Evolutionary conservation across 2,113 vertebrate species (phyloP).

Genomic region (Geothlypis trichas): DNA sequence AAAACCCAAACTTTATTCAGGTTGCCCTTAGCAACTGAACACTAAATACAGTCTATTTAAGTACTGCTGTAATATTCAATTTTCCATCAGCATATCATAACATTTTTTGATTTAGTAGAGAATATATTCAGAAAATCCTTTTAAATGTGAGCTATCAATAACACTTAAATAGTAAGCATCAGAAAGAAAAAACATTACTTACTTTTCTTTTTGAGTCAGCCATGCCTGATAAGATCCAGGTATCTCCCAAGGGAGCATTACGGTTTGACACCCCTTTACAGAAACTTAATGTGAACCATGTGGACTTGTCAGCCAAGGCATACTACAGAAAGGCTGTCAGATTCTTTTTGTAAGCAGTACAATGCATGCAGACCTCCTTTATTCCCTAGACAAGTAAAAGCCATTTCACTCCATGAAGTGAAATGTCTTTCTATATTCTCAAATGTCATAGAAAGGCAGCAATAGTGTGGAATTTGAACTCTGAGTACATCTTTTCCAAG

Average conservation of each 20-base stretch:
- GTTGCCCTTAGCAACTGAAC: background rate
- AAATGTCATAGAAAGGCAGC: background rate
- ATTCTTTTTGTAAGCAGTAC: background rate
- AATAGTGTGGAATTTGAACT: constrained; percentile 1
- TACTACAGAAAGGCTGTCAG: constrained; percentile 8
- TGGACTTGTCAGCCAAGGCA: background rate
- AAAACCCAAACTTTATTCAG: background rate
- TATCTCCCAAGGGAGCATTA: constrained; percentile 42
- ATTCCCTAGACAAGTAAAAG: background rate
- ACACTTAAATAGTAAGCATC: constrained; percentile 15
- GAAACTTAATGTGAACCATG: constrained; percentile 17
- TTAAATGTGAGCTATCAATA: constrained; percentile 47
- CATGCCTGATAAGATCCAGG: constrained; percentile 28
- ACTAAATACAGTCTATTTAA: background rate
- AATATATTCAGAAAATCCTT: constrained; percentile 67
- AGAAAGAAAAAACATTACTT: constrained; percentile 51
- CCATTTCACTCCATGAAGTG: background rate
- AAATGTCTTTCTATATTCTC: constrained; percentile 16
- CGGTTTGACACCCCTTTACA: constrained; percentile 19
- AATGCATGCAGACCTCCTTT: background rate
- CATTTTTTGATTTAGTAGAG: constrained; percentile 20
- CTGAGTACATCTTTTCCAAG: constrained; percentile 14
- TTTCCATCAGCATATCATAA: constrained; percentile 23
- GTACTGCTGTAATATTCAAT: background rate
- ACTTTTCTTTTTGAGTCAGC: constrained; percentile 20